These are phyloP conservation scores for Drosophila santomea DNA, from an alignment of 1,140 invertebrate genomes.

Conservation along the genomic window DNA sequence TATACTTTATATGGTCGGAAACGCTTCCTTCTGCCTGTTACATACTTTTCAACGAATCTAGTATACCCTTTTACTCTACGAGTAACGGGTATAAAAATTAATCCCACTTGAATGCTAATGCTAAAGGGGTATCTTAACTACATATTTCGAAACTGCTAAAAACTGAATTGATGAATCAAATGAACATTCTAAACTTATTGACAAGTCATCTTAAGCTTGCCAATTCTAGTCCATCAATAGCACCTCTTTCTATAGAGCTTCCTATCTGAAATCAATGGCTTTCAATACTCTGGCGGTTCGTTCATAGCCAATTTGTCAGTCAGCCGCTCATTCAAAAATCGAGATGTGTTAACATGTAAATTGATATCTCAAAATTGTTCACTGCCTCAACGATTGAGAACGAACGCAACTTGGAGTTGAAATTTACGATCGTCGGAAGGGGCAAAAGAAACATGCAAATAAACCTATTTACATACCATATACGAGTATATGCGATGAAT, in stretches of 20 bases:
- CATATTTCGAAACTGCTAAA: too few species aligned
- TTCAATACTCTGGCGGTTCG: constrained; percentile 24
- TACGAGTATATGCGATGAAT: constrained; percentile 49
- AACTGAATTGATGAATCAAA: too few species aligned
- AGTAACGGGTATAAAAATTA: too few species aligned
- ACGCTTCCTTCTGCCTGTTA: too few species aligned
- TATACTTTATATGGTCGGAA: too few species aligned
- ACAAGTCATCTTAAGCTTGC: not conserved
- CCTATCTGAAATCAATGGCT: constrained; percentile 8
- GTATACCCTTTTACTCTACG: too few species aligned
- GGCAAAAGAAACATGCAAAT: constrained; percentile 29
- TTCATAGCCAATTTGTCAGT: constrained; percentile 65
- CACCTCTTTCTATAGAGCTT: not conserved
- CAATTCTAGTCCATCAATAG: not conserved
- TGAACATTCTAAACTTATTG: too few species aligned
- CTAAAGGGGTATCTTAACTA: too few species aligned
- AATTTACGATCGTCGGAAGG: constrained; percentile 37
- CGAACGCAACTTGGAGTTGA: constrained; percentile 8
- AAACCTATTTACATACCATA: constrained; percentile 43
- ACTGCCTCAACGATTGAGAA: constrained; percentile 30
- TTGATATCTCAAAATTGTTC: constrained; percentile 61
- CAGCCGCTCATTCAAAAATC: constrained; percentile 40
- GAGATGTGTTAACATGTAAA: constrained; percentile 76
- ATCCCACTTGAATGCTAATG: too few species aligned
- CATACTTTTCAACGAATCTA: too few species aligned